Base-by-base conservation (phyloP, 2,888 invertebrate species). In the Melanargia galathea region DNA sequence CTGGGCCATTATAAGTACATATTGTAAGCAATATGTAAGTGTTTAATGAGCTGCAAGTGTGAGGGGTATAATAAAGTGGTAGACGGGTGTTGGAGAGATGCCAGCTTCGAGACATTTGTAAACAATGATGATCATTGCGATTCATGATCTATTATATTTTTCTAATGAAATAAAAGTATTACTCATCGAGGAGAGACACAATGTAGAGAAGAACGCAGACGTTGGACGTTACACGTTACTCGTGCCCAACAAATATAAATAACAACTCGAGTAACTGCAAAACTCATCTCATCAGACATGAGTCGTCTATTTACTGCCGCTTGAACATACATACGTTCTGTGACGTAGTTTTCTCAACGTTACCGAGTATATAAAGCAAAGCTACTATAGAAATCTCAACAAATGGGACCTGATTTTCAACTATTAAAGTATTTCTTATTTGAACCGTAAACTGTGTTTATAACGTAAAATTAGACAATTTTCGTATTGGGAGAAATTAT, bases 101-200 rank as follows among this genome's bases (percentile, higher is more conserved):
- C 49, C 26, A 26, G 30, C 7, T 4, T 0, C 8, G 30, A 26
- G 30, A 16, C 26, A 16, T 49, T 49, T 30, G 49, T 49, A 49
- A 49, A 49, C 49, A 49, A 49, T n/a, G 16, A 49, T 30, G 16
- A 49, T 30, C 26, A 49, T 30, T 49, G 16, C 49, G 49, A 49
- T n/a, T 30, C 26, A 7, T 10, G 49, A 22, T 22, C 30, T 16
- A 16, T 49, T 49, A 26, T 49, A 16, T 30, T 26, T 49, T 16
- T n/a, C 11, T 26, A 49, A 49, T 16, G 26, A 16, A 11, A 20
- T 8, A 30, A 6, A 8, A 30, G 30, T 30, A 30, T 8, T 6
- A 8, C 6, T 8, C 30, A 30, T 4, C 8, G 30, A 35, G 13
- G 11, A 35, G 35, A 13, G 13, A 11, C 33, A 35, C 35, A 35